Base-by-base conservation (phyloP, 1,140 invertebrate genomes). In the Drosophila sp. region DNA sequence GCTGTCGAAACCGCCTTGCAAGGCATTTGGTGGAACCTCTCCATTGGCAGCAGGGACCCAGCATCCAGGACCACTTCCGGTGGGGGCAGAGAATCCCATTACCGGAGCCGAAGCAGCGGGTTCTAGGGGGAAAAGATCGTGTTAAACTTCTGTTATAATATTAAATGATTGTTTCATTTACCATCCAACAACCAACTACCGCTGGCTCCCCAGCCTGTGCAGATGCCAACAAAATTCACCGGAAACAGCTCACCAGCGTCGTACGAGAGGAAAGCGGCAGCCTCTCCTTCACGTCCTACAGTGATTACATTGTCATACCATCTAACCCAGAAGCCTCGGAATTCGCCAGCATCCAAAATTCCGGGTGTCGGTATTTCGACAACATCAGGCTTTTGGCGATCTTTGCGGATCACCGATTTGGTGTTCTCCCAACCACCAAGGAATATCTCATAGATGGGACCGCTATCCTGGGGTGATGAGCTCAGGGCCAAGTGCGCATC, bases 121-220 rank as follows among this genome's bases (percentile, higher is more conserved):
- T 1, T 84, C 85, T 91, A 56, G 4, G 3, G 4, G 6, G 25
- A 65, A 55, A 7, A 6, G 5, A 29, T 6, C 8, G 3, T 2
- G 56, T 55, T 70, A 32, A 25, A 55, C 27, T 56, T 30, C n/a
- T 71, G 35, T 71, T 8, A 1, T 27, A 4, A 2, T 47, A 25
- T 47, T 47, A 3, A 1, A 6, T 0, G 25, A 40, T 38, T n/a
- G 25, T 3, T 41, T 2, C 79, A 91, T 82, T 92, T 93, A 96
- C 96, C 95, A 93, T 97, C 96, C 81, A 98, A 94, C 29, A 95
- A 93, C 97, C 97, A 98, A 38, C 95, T 94, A n/a, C 97, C 97
- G 64, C 91, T 93, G 0, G 96, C 95, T 25, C 96, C 97, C 96
- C 96, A 97, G 50, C 96, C 96, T 50, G 97, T 97, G 91, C 96